These are phyloP conservation scores for Zelostemma sp. DNA, from an alignment of 1,140 invertebrate species.

Conservation along the genomic window DNA sequence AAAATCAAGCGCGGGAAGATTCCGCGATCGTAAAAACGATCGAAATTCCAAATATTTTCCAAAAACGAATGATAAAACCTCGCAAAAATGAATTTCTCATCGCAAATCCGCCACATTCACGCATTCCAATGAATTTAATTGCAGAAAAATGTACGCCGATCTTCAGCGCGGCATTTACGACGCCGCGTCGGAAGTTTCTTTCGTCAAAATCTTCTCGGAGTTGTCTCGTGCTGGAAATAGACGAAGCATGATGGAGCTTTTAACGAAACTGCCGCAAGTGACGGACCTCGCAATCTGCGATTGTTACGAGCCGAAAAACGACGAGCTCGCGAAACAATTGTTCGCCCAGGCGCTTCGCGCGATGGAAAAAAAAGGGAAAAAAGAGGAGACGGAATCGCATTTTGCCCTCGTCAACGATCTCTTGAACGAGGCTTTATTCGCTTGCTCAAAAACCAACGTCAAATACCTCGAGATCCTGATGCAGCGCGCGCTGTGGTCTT, in stretches of 20 bases:
- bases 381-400: conserved; percentile 5
- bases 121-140: too few species aligned
- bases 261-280: conserved; percentile 47
- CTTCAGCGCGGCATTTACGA: conserved; percentile 35
- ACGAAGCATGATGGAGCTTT: conserved; percentile 54
- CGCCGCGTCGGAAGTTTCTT: conserved; percentile 18
- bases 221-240: conserved; percentile 50
- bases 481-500: conserved; percentile 46
- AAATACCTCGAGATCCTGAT: conserved; percentile 50
- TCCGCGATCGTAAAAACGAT: too few species aligned
- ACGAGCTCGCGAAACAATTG: conserved; percentile 42
- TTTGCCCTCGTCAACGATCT: conserved; percentile 18
- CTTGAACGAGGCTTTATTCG: conserved; percentile 56
- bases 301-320: conserved; percentile 52
- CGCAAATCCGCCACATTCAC: too few species aligned
- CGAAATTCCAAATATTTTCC: too few species aligned
- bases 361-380: not conserved
- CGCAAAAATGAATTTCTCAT: too few species aligned
- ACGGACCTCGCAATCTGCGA: conserved; percentile 34
- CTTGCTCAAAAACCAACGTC: conserved; percentile 29
- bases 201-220: conserved; percentile 42
- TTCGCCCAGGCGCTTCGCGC: conserved; percentile 21
- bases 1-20: too few species aligned
- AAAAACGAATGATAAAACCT: too few species aligned
- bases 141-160: conserved; percentile 22